Base-by-base conservation (phyloP, 2,888 invertebrate genomes). In the Lucinisca nassula region DNA sequence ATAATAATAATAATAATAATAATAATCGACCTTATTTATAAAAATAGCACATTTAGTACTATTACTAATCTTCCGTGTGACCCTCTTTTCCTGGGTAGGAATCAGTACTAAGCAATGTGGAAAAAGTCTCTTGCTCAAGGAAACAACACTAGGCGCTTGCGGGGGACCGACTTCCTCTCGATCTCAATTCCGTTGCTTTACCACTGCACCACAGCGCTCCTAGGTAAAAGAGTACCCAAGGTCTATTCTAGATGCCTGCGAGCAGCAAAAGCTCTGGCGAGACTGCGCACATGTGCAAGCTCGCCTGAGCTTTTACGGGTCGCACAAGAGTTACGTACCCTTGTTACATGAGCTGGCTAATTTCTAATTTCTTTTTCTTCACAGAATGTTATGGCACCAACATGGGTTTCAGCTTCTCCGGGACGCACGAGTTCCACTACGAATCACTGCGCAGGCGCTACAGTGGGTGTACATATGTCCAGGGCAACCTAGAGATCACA, bases 401-500 rank as follows among this genome's bases (percentile, higher is more conserved):
- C 35, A 92, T 92, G 38, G 93, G 94, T 0, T 93, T 95, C 82
- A 93, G 94, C 30, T 92, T 92, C 55, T 93, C 93, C 8, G 94
- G 93, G 1, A 90, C 92, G 3, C 89, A 90, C 10, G 88, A 93
- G 35, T 90, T 92, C 38, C 94, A 95, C 79, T 95, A 95, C 87
- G 92, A 95, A 35, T 85, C 88, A 3, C 88, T 94, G 45, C 88
- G 91, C 40, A 87, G 91, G 17, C 91, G 99, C 93, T 99, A 99
- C 97, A 98, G 98, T 92, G 99, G 99, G 97, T 99, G 99, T 97
- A 99, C 99, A 49, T 99, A 99, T 96, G 99, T 99, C 92, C 99
- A 99, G 96, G 99, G 99, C 89, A 99, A 99, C 97, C 97, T 99
- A 95, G 99, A 99, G 97, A 97, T 99, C 93, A 99, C 99, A 89